Evolutionary conservation across 1,140 invertebrate species (phyloP), one percentile per base, ranked within the genome.

Genomic region (Augochlora pura): DNA sequence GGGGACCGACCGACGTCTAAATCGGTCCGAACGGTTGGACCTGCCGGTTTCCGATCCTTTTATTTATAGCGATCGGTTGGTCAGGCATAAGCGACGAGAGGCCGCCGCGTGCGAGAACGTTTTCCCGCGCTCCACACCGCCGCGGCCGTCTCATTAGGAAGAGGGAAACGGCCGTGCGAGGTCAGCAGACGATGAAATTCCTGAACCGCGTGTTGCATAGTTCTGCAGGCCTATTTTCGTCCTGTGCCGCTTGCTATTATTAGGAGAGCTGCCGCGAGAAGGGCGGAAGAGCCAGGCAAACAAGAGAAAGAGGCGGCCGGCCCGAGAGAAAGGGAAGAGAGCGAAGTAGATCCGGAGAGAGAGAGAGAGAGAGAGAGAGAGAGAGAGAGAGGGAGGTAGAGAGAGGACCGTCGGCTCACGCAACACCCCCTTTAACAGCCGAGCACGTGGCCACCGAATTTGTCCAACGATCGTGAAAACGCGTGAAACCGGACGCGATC

Each of bases 131-230:
- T 68, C 49, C 23, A 9, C 21, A 6, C 32, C 32, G 32, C 32
- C 54, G 66, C 46, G 64, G 42, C 8, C 60, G 57, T 75, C 74
- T 78, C 82, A 77, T 85, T 78, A 78, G 46, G 62, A 81, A 60
- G 69, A 69, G 82, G 79, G 57, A 86, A 84, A 84, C 70, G 71
- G 79, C 77, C 79, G 74, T 82, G 59, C 77, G 84, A 71, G 84
- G 83, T 85, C 84, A 74, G 79, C 71, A 84, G 83, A 85, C 80
- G 84, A 83, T 85, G 85, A 85, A 83, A 86, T 85, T 86, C 85
- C 75, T 82, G 52, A 80, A 78, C 75, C 77, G 76, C 73, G 83
- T 77, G 72, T 82, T 86, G 83, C 85, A 86, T 86, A 86, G 80
- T 86, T 86, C 80, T 83, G 72, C 76, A 85, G 54, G 80, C 72